Base-by-base conservation (phyloP, 2,888 invertebrate species). In the Isotomurus palustris region DNA sequence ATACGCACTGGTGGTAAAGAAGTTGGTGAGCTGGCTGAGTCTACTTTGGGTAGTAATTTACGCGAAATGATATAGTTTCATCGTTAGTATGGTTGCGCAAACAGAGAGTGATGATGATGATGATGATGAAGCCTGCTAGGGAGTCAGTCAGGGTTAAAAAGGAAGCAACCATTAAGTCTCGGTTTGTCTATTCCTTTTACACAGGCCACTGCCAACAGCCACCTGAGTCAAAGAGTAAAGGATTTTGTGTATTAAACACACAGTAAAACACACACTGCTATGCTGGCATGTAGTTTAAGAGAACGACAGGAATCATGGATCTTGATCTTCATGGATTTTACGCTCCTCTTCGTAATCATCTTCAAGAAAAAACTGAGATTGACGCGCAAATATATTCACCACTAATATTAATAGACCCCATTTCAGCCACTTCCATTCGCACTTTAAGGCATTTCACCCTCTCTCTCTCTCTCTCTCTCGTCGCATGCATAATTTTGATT, bases 251-350 rank as follows among this genome's bases (percentile, higher is more conserved):
- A 32, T 8, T 19, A 19, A 19, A 40, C n/a, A 10, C 40, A 40
- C 10, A 32, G 32, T 10, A 32, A 12, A 32, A 32, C n/a, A 12
- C 12, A 32, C 10, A 32, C 10, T 32, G 32, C 32, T 10, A 8
- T 10, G 12, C 12, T 10, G 12, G 12, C 10, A 12, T 12, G 12
- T 8, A 32, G 32, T 10, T 10, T 12, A 47, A 14, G 54, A 38
- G 44, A 41, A 44, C 32, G 45, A 38, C 53, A 53, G 53, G 53
- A 53, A 45, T 35, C 53, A 53, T 45, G 53, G 53, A 40, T 35
- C 45, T 35, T 45, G 53, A 53, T 53, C 53, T 53, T 35, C 48
- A 47, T 47, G 47, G 47, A 27, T 8, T 19, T 38, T 38, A 38
- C 14, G 38, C 19, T 17, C 19, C 38, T 38, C 38, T 14, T 14